A percentile compares a stretch with the other conserved stretches of the same genome.
These are phyloP conservation scores for Epizoanthus stellaris DNA, from an alignment of 92 coral and sea anemone genomes.

Conservation along the genomic window DNA sequence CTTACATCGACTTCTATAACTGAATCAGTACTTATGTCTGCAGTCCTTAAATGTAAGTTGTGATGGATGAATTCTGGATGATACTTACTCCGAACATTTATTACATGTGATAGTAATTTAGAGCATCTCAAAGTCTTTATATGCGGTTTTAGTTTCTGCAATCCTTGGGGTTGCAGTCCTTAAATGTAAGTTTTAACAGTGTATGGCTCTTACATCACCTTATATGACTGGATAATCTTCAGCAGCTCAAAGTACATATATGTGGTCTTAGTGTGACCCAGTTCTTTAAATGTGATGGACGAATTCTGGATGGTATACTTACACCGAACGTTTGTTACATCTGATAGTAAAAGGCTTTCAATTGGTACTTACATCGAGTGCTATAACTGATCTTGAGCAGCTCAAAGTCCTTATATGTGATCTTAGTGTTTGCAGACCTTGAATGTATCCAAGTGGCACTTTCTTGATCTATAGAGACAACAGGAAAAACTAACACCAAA, in stretches of 20 bases:
- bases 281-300: too few relatives aligned
- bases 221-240: not conserved
- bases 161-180: too few relatives aligned
- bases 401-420: constrained; percentile 75
- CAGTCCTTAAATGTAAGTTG: too few relatives aligned
- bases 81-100: constrained; percentile 79
- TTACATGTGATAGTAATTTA: constrained; percentile 52
- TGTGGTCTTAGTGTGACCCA: constrained; percentile 27
- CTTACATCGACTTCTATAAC: too few relatives aligned
- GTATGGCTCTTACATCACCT: too few relatives aligned
- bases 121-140: constrained; percentile 70
- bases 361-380: constrained; percentile 82
- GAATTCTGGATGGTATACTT: constrained; percentile 45
- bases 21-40: too few relatives aligned
- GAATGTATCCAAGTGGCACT: constrained; percentile 87
- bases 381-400: constrained; percentile 66
- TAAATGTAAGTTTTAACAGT: too few relatives aligned
- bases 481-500: not conserved
- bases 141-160: constrained; percentile 50
- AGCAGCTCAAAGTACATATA: constrained; percentile 70
- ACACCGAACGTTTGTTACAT: constrained; percentile 77
- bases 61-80: not conserved
- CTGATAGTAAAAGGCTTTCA: constrained; percentile 14
- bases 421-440: constrained; percentile 90
- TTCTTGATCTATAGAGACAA: constrained; percentile 75